A percentile compares a stretch with the other conserved stretches of the same genome.
phyloP scores from a whole-genome alignment of 1,140 invertebrate species.

The Glossosoma conforme region DNA sequence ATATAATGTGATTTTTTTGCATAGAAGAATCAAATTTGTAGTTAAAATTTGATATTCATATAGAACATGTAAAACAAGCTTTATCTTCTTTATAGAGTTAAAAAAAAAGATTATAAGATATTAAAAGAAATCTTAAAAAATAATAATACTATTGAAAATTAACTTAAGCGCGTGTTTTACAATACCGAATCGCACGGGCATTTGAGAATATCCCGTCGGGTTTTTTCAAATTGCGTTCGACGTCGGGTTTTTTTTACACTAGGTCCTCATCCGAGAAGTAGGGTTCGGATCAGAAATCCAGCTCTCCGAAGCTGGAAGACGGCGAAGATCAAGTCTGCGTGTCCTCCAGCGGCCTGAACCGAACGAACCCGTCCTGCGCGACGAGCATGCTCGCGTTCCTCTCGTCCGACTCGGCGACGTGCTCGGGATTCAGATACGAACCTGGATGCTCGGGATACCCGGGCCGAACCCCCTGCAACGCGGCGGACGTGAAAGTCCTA shows the following conservation, averaged over 20 bases:
- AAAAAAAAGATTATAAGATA: not conserved
- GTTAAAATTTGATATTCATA: too few relatives aligned
- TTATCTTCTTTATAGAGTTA: not conserved
- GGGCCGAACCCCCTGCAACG: slow-evolving; percentile 38
- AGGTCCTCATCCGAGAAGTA: slow-evolving; percentile 29
- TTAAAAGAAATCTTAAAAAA: slow-evolving; percentile 2
- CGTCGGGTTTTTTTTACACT: slow-evolving; percentile 23
- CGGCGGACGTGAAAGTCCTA: slow-evolving; percentile 39
- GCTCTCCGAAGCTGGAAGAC: slow-evolving; percentile 31
- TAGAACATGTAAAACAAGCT: not conserved
- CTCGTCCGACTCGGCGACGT: slow-evolving; percentile 38
- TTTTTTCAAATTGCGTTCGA: slow-evolving; percentile 12
- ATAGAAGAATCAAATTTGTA: too few relatives aligned
- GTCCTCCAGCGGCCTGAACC: slow-evolving; percentile 67
- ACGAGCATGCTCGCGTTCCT: slow-evolving; percentile 64
- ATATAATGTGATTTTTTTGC: too few relatives aligned
- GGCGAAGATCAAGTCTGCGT: slow-evolving; percentile 49
- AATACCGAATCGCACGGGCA: not conserved
- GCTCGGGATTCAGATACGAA: slow-evolving; percentile 45
- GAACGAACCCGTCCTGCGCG: slow-evolving; percentile 78
- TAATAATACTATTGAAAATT: slow-evolving; percentile 13
- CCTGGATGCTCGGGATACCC: slow-evolving; percentile 40
- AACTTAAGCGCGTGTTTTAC: too few relatives aligned
- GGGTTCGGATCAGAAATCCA: slow-evolving; percentile 32
- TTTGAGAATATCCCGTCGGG: slow-evolving; percentile 11